These are phyloP conservation scores for Standfussiana lucernea DNA, from an alignment of 2,888 invertebrate species.

Conservation along the genomic window DNA sequence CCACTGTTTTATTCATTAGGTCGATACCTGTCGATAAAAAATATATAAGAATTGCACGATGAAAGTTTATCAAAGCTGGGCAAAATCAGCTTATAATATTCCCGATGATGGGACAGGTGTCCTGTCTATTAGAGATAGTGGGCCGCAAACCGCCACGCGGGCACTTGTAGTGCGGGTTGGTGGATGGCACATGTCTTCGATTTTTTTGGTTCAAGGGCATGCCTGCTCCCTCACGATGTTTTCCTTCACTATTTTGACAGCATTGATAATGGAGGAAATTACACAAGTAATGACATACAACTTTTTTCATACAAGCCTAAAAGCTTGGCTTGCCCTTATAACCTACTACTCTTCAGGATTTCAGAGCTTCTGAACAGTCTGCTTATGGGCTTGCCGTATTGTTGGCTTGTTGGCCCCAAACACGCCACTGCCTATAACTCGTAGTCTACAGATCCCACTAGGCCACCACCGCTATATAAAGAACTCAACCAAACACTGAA, in stretches of 20 bases:
- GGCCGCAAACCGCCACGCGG: not conserved
- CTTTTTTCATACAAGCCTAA: too few relatives aligned
- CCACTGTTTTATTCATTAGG: not conserved
- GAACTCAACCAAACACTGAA: too few relatives aligned
- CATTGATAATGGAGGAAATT: not conserved
- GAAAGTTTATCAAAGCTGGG: not conserved
- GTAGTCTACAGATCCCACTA: too few relatives aligned
- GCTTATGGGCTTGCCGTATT: too few relatives aligned
- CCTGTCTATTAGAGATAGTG: not conserved
- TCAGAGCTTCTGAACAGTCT: too few relatives aligned
- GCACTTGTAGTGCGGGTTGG: not conserved
- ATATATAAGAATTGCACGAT: not conserved
- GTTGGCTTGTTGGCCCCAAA: too few relatives aligned
- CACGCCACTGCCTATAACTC: too few relatives aligned
- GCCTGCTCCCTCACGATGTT: not conserved
- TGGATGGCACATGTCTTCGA: not conserved
- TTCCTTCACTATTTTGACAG: not conserved
- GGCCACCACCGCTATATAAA: too few relatives aligned
- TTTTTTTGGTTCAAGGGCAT: not conserved
- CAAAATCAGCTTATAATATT: not conserved
- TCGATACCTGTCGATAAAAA: not conserved
- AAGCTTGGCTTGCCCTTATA: too few relatives aligned
- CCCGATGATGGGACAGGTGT: not conserved
- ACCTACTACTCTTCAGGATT: too few relatives aligned
- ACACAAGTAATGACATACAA: not conserved